Base-by-base conservation (phyloP, 2,797 vertebrate genomes). In the Xyrichtys novacula region DNA sequence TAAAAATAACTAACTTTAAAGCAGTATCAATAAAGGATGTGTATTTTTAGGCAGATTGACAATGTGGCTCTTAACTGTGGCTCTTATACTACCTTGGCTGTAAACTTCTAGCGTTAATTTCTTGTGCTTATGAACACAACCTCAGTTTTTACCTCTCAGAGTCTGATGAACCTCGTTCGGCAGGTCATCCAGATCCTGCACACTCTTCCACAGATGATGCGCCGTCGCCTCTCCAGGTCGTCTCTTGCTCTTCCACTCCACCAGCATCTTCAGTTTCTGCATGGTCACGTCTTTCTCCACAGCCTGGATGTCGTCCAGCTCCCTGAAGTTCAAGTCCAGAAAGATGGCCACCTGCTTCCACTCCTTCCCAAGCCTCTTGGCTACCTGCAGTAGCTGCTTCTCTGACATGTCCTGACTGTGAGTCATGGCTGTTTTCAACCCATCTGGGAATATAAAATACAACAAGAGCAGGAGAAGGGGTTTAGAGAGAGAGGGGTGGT, bases 271-370 rank as follows among this genome's bases (percentile, higher is more conserved):
- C 44, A 94, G 92, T 76, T 94, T 96, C 54, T 92, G 93, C 53
- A 96, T 93, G 6, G 70, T 89, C 25, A 89, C 84, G 0, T 93
- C 87, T 1, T 92, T 88, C 67, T 95, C 92, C 0, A 32, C 44
- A 0, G 78, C 86, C 71, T 91, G 89, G 52, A 95, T 94, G 28
- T 93, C 86, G 0, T 96, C 93, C 5, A 95, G 90, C 23, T 95
- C 92, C 12, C 57, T 88, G 46, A 86, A 88, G 58, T 76, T 88
- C 81, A 96, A 43, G 39, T 84, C 89, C 1, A 96, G 89, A 17
- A 81, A 92, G 63, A 96, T 94, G 71, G 92, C 94, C 12, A 94
- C 86, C 56, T 94, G 85, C 74, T 93, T 90, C 95, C 96, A 96
- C 66, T 93, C 93, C 65, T 88, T 92, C 16, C 93, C 96, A 22